Conservation (phyloP, 2,113 vertebrate genomes). For the Callipepla squamata region DNA sequence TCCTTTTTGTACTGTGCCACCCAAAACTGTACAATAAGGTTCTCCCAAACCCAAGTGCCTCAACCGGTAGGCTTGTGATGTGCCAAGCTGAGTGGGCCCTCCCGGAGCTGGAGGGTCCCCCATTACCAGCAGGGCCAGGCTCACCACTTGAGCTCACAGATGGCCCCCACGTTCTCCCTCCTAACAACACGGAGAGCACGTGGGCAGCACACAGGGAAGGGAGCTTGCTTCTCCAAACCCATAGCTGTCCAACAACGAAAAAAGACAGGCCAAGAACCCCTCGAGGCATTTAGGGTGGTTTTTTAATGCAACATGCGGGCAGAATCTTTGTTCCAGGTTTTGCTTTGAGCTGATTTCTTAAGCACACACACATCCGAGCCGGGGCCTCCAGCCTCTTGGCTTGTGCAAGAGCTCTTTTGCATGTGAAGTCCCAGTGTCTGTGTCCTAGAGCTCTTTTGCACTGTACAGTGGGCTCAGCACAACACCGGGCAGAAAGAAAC, state of each 20-base stretch:
- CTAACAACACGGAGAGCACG: neutral
- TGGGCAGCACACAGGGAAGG: neutral
- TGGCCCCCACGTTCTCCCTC: neutral
- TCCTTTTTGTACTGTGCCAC: too few relatives aligned
- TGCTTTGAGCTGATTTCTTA: conserved; percentile 40
- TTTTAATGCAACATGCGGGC: conserved; percentile 69
- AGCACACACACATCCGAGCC: conserved; percentile 46
- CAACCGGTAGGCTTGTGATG: neutral
- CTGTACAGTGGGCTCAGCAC: conserved; percentile 41
- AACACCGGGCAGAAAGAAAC: conserved; percentile 72
- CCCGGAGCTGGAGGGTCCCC: neutral
- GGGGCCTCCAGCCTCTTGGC: conserved; percentile 50
- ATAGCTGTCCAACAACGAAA: conserved; percentile 28
- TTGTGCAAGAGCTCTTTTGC: conserved; percentile 66
- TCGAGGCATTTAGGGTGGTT: conserved; percentile 55
- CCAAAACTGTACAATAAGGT: too few relatives aligned
- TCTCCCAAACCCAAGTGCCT: neutral
- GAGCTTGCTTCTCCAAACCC: conserved; percentile 24
- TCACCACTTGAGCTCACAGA: neutral
- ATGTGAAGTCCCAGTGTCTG: conserved; percentile 64
- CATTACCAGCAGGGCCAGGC: neutral
- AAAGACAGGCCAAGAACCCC: conserved; percentile 35
- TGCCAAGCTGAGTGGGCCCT: neutral
- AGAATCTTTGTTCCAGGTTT: conserved; percentile 70
- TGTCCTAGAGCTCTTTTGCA: conserved; percentile 62